phyloP scores from a whole-genome alignment of 2,888 invertebrate species.

The Glaucopsyche alexis region DNA sequence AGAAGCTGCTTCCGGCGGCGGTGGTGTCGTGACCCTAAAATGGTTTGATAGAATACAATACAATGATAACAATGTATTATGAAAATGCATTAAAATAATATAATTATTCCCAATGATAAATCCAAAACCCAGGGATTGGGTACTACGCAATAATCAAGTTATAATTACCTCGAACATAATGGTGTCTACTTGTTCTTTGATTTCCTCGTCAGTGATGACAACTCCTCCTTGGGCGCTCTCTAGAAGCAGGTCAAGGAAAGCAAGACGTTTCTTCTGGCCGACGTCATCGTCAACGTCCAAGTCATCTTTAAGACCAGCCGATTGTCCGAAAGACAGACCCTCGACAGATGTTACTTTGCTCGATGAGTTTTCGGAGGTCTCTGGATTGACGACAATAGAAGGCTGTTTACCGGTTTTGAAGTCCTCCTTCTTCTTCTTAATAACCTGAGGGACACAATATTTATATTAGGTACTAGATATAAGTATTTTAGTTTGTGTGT shows the following conservation, averaged over 20 bases:
- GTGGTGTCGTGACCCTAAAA: constrained; percentile 88
- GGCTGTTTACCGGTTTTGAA: constrained; percentile 82
- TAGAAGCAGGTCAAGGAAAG: constrained; percentile 92
- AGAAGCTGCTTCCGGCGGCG: constrained; percentile 90
- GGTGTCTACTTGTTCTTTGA: constrained; percentile 91
- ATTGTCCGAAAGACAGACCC: constrained; percentile 86
- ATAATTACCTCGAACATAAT: constrained; percentile 89
- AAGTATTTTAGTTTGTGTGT: too few relatives aligned
- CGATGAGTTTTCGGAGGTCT: constrained; percentile 46
- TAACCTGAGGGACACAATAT: constrained; percentile 63
- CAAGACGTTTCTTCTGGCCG: constrained; percentile 89
- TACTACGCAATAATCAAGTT: background rate
- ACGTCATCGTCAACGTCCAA: constrained; percentile 90
- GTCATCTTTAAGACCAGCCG: constrained; percentile 87
- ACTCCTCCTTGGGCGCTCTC: constrained; percentile 87
- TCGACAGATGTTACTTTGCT: constrained; percentile 72
- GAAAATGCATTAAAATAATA: too few relatives aligned
- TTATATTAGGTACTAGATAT: background rate
- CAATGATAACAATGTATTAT: too few relatives aligned
- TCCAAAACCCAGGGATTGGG: too few relatives aligned
- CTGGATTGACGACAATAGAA: constrained; percentile 51
- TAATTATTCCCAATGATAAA: too few relatives aligned
- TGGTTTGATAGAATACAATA: background rate
- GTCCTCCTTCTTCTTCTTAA: constrained; percentile 87
- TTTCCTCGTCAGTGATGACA: constrained; percentile 86